A percentile compares a stretch with the other conserved stretches of the same genome.
These are phyloP conservation scores for Neocrepidodera transversa DNA, from an alignment of 2,888 invertebrate species.

Conservation along the genomic window DNA sequence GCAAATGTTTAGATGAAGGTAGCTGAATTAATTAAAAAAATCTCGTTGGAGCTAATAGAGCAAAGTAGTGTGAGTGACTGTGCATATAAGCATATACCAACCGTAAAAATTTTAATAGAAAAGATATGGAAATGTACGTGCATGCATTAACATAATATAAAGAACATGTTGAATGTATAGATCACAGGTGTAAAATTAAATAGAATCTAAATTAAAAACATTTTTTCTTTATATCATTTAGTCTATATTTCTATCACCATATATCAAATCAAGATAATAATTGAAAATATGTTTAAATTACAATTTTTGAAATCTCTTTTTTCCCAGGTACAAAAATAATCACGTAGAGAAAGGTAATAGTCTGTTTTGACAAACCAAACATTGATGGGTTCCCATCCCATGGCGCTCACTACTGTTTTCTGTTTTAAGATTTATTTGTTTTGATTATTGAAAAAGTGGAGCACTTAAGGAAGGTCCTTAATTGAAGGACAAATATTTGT, in stretches of 20 bases:
- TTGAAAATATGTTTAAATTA: no score
- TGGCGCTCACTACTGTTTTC: background rate
- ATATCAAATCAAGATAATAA: no score
- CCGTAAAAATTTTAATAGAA: slow-evolving; percentile 8
- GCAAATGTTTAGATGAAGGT: slow-evolving; percentile 33
- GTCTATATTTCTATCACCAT: no score
- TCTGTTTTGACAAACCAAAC: slow-evolving; percentile 28
- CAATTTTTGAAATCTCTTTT: background rate
- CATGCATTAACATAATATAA: background rate
- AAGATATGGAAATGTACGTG: background rate
- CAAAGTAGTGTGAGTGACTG: slow-evolving; percentile 11
- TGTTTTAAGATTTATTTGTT: slow-evolving; percentile 27
- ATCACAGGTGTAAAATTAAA: slow-evolving; percentile 11
- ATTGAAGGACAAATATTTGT: slow-evolving; percentile 39
- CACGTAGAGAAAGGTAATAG: background rate
- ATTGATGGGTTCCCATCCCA: slow-evolving; percentile 23
- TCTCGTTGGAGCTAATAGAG: slow-evolving; percentile 24
- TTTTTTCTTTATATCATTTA: no score
- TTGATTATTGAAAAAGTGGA: slow-evolving; percentile 32
- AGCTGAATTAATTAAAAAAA: slow-evolving; percentile 35
- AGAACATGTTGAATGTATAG: background rate
- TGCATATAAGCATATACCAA: slow-evolving; percentile 16
- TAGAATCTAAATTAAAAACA: no score
- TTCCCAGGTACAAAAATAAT: background rate
- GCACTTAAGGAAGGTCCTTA: slow-evolving; percentile 37